Evolutionary conservation across 2,888 invertebrate species (phyloP), one percentile per base, ranked within the genome.

Genomic region (Hypomecis punctinalis): DNA sequence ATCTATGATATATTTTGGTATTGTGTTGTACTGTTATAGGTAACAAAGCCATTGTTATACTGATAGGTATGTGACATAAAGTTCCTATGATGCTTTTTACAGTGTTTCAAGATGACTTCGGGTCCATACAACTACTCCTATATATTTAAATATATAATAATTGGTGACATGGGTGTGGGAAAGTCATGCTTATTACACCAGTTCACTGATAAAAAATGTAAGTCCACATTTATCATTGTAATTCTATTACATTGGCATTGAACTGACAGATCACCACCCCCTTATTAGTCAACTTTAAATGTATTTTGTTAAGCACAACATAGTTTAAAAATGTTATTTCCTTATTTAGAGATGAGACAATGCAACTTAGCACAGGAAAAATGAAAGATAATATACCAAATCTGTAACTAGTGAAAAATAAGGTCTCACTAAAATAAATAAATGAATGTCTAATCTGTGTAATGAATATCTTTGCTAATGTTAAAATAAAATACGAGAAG

Each of bases 121-220:
- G 99, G 98, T 85, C 99, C 99, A 63, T 99, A 99, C 90, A 99
- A 99, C 93, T 99, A 99, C 93, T 99, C 99, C 48, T 99, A 99
- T 89, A 99, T 99, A 88, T 99, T 99, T 93, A 99, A 99, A 90
- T 99, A 99, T 88, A 99, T 99, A 82, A 99, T 99, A 76, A 99
- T 99, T 90, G 99, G 98, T 79, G 99, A 99, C 90, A 99, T 99
- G 99, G 99, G 99, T 72, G 99, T 99, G 66, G 99, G 99, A 68
- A 99, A 99, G 93, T 99, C 99, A 68, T 99, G 99, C 90, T 95
- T 99, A 55, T 94, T 99, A 66, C 99, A 99, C 91, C 99, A 99
- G 85, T 99, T 99, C 87, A 99, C 99, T 76, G 99, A 99, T 90
- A 99, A 99, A 89, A 99, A 99, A 94, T 99, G 99, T 99, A 94